Percentiles rank a stretch among this genome's conserved stretches.
Evolutionary conservation across 2,888 invertebrate species (phyloP).

Genomic region (Atethmia centrago): DNA sequence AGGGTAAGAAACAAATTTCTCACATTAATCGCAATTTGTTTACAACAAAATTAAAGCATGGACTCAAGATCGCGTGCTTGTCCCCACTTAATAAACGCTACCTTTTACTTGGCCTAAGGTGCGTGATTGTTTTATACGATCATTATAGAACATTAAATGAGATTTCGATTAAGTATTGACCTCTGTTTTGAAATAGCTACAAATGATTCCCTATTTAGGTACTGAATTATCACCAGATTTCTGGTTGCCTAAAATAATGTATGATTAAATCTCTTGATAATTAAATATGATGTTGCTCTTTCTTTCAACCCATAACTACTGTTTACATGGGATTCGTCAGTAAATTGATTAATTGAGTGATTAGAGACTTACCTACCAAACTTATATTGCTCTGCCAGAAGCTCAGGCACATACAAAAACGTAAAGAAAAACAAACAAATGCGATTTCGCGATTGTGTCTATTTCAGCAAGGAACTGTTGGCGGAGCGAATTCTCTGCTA

Average conservation of each 20-base stretch:
- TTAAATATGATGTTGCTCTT: background rate
- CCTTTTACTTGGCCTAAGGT: slow-evolving; percentile 73
- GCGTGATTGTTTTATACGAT: slow-evolving; percentile 62
- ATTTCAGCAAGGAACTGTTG: background rate
- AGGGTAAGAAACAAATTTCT: slow-evolving; percentile 67
- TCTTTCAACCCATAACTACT: background rate
- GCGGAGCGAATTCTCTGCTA: background rate
- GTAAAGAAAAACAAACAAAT: background rate
- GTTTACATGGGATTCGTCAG: too few species aligned
- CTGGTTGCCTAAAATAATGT: background rate
- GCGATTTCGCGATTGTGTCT: background rate
- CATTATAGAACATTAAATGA: slow-evolving; percentile 51
- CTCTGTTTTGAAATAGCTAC: slow-evolving; percentile 10
- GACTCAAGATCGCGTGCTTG: slow-evolving; percentile 79
- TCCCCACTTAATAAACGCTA: slow-evolving; percentile 83
- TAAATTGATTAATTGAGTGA: background rate
- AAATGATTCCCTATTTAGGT: background rate
- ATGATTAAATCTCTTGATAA: background rate
- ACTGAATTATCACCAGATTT: background rate
- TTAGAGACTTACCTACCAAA: background rate
- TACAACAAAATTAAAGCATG: slow-evolving; percentile 72
- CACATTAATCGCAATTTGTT: slow-evolving; percentile 79
- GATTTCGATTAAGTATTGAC: slow-evolving; percentile 36
- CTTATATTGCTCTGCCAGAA: background rate
- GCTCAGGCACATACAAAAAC: background rate